These are phyloP conservation scores for Gracilinanus agilis DNA, from an alignment of 2,113 vertebrate genomes.

Conservation along the genomic window DNA sequence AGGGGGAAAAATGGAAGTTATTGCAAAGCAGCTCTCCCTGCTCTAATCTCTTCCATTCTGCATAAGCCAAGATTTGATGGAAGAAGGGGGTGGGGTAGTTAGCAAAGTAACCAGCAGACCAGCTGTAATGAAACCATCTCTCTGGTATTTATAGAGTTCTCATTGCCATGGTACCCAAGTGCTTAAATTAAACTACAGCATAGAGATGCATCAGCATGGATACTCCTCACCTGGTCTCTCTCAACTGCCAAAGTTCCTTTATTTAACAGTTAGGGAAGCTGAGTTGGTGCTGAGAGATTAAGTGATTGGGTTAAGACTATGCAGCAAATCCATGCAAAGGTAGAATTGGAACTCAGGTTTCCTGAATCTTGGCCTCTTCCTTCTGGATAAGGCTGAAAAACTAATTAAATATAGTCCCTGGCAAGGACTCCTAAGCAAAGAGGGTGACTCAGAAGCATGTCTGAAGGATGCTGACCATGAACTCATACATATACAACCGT, in stretches of 20 bases:
- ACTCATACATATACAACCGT: background rate
- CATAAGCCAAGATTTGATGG: conserved; percentile 51
- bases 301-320: background rate
- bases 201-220: conserved; percentile 34
- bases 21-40: conserved; percentile 21
- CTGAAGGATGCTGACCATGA: background rate
- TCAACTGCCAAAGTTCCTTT: background rate
- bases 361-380: background rate
- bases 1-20: conserved; percentile 24
- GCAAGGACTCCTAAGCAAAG: background rate
- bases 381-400: background rate
- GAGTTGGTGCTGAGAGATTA: background rate
- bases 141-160: conserved; percentile 68
- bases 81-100: conserved; percentile 27
- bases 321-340: background rate
- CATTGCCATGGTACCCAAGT: conserved; percentile 75
- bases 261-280: background rate
- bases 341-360: background rate
- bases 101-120: conserved; percentile 39
- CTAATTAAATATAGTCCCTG: background rate
- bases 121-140: conserved; percentile 59
- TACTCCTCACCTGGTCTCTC: conserved; percentile 33
- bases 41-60: background rate
- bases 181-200: conserved; percentile 64
- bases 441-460: background rate